Conservation (phyloP, 2,888 invertebrate genomes). For the Agrochola lychnidis region DNA sequence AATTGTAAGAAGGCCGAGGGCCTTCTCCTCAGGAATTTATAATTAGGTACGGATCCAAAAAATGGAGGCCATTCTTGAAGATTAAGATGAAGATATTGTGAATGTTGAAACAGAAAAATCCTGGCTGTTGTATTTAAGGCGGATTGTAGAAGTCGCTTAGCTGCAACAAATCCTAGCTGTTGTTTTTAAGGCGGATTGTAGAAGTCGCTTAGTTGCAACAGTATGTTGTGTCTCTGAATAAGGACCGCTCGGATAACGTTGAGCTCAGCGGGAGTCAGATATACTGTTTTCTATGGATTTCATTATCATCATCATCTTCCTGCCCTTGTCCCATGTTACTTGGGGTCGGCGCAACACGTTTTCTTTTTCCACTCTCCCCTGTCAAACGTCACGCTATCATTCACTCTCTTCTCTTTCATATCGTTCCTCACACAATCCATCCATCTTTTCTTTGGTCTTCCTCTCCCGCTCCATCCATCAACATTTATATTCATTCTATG, state of each 20-base stretch:
- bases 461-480: too few species aligned
- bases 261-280: slow-evolving; percentile 22
- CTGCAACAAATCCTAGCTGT: slow-evolving; percentile 12
- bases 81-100: not conserved
- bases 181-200: slow-evolving; percentile 13
- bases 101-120: slow-evolving; percentile 2
- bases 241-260: slow-evolving; percentile 21
- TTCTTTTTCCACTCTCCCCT: too few species aligned
- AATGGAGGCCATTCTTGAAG: not conserved
- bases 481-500: too few species aligned
- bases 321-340: too few species aligned
- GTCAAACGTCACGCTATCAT: too few species aligned
- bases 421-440: too few species aligned
- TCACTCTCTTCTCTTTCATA: too few species aligned
- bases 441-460: too few species aligned
- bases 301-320: too few species aligned
- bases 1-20: slow-evolving; percentile 26
- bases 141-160: slow-evolving; percentile 29
- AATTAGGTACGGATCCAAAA: slow-evolving; percentile 15
- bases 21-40: slow-evolving; percentile 6
- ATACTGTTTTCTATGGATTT: slow-evolving; percentile 15
- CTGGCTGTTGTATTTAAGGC: slow-evolving; percentile 4
- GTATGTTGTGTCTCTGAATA: slow-evolving; percentile 13
- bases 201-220: slow-evolving; percentile 30
- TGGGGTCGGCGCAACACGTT: too few species aligned